phyloP scores from a whole-genome alignment of 1,140 invertebrate genomes.

The Sinonovacula constricta region DNA sequence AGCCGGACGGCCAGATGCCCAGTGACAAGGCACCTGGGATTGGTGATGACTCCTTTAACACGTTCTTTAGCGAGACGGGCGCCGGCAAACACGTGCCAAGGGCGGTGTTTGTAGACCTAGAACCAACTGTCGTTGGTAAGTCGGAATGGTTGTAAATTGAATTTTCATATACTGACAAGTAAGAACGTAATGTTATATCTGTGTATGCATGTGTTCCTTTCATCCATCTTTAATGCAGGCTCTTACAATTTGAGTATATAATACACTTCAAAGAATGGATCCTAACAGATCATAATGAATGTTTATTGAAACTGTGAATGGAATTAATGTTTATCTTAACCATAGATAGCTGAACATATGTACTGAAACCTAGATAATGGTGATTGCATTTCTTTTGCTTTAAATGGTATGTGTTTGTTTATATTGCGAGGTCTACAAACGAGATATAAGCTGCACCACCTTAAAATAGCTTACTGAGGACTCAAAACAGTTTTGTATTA shows the following conservation, averaged over 20 bases:
- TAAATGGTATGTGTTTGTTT: too few relatives aligned
- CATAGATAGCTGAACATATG: too few relatives aligned
- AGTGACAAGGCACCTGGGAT: constrained; percentile 25
- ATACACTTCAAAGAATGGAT: not conserved
- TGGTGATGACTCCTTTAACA: too few relatives aligned
- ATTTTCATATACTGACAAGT: not conserved
- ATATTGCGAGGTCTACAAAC: too few relatives aligned
- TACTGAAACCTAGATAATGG: too few relatives aligned
- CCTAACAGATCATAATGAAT: not conserved
- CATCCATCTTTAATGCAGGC: not conserved
- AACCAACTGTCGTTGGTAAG: constrained; percentile 78
- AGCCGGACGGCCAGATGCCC: constrained; percentile 37
- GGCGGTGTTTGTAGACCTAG: constrained; percentile 78
- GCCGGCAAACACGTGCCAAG: constrained; percentile 82
- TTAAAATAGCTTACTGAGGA: too few relatives aligned
- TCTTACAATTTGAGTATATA: not conserved
- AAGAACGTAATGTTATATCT: too few relatives aligned
- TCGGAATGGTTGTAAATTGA: not conserved
- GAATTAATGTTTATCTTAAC: not conserved
- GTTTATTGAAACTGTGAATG: not conserved
- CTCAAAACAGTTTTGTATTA: too few relatives aligned
- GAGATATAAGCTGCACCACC: too few relatives aligned
- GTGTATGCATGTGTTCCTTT: too few relatives aligned
- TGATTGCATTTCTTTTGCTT: too few relatives aligned
- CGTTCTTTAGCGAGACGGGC: constrained; percentile 81